These are phyloP conservation scores for Platygyra sinensis DNA, from an alignment of 64 coral and sea anemone genomes.

Conservation along the genomic window DNA sequence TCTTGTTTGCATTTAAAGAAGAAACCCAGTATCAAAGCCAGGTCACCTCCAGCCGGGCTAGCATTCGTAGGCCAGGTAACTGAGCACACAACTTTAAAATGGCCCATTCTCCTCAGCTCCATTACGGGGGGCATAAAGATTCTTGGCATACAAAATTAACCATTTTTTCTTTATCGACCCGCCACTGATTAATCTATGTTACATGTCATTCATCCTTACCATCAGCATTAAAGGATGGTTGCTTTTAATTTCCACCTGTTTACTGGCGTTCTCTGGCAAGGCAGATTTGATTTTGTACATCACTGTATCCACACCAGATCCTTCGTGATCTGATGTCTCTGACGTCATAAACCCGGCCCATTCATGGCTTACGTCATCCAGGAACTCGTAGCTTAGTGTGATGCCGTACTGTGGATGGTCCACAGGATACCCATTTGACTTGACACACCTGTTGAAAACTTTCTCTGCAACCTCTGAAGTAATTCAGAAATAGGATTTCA, in stretches of 20 bases:
- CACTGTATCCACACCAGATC: conserved; percentile 62
- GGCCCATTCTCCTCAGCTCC: too few species aligned
- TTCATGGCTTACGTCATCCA: conserved; percentile 84
- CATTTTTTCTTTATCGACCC: too few species aligned
- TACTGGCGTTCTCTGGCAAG: conserved; percentile 84
- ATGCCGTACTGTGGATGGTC: conserved; percentile 79
- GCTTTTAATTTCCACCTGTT: conserved; percentile 82
- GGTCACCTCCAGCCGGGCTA: too few species aligned
- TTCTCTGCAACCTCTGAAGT: conserved; percentile 72
- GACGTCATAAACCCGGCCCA: conserved; percentile 69
- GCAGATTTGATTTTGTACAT: conserved; percentile 90
- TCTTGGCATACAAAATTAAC: too few species aligned
- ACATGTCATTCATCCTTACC: conserved; percentile 39
- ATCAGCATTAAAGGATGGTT: conserved; percentile 98
- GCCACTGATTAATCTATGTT: neutral
- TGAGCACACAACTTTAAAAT: too few species aligned
- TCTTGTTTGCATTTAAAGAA: too few species aligned
- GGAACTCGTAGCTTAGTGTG: conserved; percentile 90
- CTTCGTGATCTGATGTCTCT: conserved; percentile 45
- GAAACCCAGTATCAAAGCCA: too few species aligned
- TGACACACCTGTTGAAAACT: conserved; percentile 86
- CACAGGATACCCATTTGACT: conserved; percentile 60
- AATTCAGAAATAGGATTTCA: too few species aligned
- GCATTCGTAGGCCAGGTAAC: too few species aligned
- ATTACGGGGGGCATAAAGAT: too few species aligned